Base-by-base conservation (phyloP, 2,113 vertebrate species). In the Gopherus evgoodei region DNA sequence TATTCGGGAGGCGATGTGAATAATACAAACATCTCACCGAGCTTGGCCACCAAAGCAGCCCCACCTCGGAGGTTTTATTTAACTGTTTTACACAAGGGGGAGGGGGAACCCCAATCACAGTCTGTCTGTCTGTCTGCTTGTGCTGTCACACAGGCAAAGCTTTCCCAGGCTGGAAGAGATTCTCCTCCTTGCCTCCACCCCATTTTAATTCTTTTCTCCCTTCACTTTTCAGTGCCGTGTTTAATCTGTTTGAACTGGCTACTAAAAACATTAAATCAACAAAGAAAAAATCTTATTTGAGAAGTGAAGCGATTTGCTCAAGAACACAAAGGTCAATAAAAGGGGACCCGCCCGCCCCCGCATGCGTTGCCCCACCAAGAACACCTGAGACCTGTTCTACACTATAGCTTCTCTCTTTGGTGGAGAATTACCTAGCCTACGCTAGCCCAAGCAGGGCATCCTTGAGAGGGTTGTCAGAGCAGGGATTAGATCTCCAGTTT, bases 151-250 rank as follows among this genome's bases (percentile, higher is more conserved):
- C 69, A 75, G 69, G 21, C 69, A 75, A 42, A 42, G 69, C n/a
- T 42, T 75, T 75, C 69, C 11, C 17, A 5, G 69, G n/a, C n/a
- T 22, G 31, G 35, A 8, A 72, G n/a, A 72, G n/a, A 72, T 38
- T n/a, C 21, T 3, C n/a, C 53, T 5, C 53, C 52, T 2, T 19
- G 3, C 1, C 65, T 17, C 35, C 10, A 5, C 10, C 19, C 21
- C 53, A 75, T 75, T 42, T 75, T 42, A 22, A 17, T 75, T 21
- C 21, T 42, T 42, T 69, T 9, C 8, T 11, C n/a, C 17, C n/a
- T 38, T 75, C 21, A 19, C 19, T 75, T 42, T 75, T n/a, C 69
- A 75, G n/a, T 17, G n/a, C n/a, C 8, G 24, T 19, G 10, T 10
- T 42, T 19, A 42, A 42, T 75, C n/a, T 2, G 35, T 42, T 72